Conservation (phyloP, 2,888 invertebrate species). For the Norana najaformis region DNA sequence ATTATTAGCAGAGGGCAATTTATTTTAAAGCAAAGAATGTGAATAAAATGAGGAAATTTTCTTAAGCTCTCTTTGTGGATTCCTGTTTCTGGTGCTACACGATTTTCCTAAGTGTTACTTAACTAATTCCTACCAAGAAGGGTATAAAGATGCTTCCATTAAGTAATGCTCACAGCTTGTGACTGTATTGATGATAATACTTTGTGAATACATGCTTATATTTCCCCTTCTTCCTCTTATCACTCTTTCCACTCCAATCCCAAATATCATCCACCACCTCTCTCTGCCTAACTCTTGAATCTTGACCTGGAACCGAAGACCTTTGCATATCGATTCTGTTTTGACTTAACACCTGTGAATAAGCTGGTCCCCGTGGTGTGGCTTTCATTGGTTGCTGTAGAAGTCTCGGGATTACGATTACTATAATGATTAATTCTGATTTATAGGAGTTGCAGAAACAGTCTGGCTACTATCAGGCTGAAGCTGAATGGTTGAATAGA, state of each 20-base stretch:
- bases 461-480: conserved; percentile 79
- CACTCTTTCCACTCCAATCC: too few relatives aligned
- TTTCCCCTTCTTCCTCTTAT: too few relatives aligned
- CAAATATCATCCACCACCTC: too few relatives aligned
- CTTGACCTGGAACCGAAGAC: too few relatives aligned
- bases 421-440: too few relatives aligned
- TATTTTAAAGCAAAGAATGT: background rate
- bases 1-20: background rate
- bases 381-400: too few relatives aligned
- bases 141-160: background rate
- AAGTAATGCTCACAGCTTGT: background rate
- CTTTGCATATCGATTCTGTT: too few relatives aligned
- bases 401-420: too few relatives aligned
- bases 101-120: background rate
- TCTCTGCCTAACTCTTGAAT: too few relatives aligned
- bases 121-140: background rate
- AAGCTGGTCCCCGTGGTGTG: too few relatives aligned
- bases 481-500: conserved; percentile 93
- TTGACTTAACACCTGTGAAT: too few relatives aligned
- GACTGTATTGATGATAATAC: background rate
- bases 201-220: background rate
- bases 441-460: conserved; percentile 25
- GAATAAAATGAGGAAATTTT: too few relatives aligned
- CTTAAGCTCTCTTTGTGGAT: background rate
- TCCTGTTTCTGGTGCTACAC: background rate